A percentile compares a stretch with the other conserved stretches of the same genome.
Evolutionary conservation across 2,113 vertebrate genomes (phyloP).

Genomic region (Pandion haliaetus): DNA sequence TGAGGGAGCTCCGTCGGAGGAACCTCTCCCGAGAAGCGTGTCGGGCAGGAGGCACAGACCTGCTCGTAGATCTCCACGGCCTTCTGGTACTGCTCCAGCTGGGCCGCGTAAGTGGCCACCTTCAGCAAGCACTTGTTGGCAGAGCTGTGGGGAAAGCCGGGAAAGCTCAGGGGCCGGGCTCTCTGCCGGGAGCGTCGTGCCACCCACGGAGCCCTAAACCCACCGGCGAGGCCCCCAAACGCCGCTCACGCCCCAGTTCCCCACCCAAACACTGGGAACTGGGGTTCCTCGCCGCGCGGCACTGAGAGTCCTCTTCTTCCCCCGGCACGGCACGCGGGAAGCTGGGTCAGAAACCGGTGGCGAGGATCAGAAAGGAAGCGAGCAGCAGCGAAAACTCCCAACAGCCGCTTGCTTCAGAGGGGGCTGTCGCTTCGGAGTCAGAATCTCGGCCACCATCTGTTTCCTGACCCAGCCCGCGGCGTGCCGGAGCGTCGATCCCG

Average conservation of each 20-base stretch:
- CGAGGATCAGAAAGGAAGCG: background rate
- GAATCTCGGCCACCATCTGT: background rate
- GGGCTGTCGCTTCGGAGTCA: background rate
- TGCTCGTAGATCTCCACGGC: constrained; percentile 93
- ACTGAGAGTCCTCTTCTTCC: background rate
- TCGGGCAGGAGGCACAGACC: constrained; percentile 45
- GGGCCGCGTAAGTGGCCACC: constrained; percentile 88
- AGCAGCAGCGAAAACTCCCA: background rate
- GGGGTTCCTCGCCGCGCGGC: background rate
- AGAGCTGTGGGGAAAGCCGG: constrained; percentile 70
- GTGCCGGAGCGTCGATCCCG: too few relatives aligned
- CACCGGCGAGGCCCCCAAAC: background rate
- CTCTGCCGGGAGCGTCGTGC: background rate
- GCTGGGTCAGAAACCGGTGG: background rate
- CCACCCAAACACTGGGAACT: background rate
- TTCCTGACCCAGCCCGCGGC: background rate
- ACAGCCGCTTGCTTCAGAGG: background rate
- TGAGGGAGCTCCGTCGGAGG: background rate
- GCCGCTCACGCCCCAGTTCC: background rate
- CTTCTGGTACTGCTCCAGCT: constrained; percentile 91
- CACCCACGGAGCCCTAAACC: fast-evolving
- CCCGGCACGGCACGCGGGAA: background rate
- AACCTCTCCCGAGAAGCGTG: fast-evolving
- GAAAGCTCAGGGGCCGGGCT: background rate
- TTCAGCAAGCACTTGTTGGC: constrained; percentile 95